Evolutionary conservation across 2,888 invertebrate species (phyloP), one percentile per base, ranked within the genome.

Genomic region (Cheilosia soror): DNA sequence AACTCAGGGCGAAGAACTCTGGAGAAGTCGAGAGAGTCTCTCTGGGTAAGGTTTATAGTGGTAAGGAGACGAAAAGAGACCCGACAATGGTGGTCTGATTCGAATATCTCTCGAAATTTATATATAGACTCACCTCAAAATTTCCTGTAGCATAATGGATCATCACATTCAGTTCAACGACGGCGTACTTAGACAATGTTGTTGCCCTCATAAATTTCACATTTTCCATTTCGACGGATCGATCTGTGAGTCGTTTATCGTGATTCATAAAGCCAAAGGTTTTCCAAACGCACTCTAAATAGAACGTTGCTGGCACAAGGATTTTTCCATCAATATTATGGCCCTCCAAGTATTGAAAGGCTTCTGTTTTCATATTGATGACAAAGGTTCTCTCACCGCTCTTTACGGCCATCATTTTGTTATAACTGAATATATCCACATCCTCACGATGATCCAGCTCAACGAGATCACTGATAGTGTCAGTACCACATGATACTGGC

Each of bases 401-500:
- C 88, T 93, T 94, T 89, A 94, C 94, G 89, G 94, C 94, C 87
- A 94, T 94, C 88, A 94, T 94, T 58, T 94, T 93, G 81, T 93
- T 93, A 90, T 94, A 95, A 33, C 94, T 93, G 1, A 94, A 94
- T 2, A 96, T 95, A 87, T 94, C 95, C 95, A 96, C 96, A 71
- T 95, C 94, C 75, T 95, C 94, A 5, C 94, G 93, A 89, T 98
- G 98, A 87, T 98, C 96, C 98, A 98, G 98, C 87, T 94, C 94
- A 7, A 98, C 94, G 5, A 96, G 92, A 7, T 97, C 95, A 0
- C 96, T 94, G 55, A 98, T 93, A 94, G 96, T 96, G 0, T 96
- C 96, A 0, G 98, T 98, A 1, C 96, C 96, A 63, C 95, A 94
- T 1, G 97, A 96, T 0, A 98, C 98, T 0, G 98, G 98, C 91